phyloP scores from a whole-genome alignment of 92 coral and sea anemone genomes.

The Paragorgia papillata region DNA sequence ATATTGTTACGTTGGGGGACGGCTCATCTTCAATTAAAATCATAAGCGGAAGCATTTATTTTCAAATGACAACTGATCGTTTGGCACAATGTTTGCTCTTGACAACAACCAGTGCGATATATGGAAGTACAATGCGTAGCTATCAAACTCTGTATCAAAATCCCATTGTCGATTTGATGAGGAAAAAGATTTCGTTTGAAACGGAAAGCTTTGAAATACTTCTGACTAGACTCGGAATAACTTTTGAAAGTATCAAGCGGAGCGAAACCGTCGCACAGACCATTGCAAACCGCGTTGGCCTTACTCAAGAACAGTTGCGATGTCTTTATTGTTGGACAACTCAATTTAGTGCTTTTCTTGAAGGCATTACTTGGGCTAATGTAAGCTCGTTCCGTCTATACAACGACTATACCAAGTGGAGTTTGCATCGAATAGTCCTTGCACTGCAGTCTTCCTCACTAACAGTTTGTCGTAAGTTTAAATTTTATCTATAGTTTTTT shows the following conservation, averaged over 20 bases:
- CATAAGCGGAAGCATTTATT: background rate
- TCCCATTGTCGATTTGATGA: conserved; percentile 25
- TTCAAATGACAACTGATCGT: background rate
- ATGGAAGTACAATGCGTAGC: background rate
- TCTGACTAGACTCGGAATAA: background rate
- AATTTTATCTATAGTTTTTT: background rate
- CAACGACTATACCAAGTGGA: conserved; percentile 11
- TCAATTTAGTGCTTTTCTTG: background rate
- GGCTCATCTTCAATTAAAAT: conserved; percentile 6
- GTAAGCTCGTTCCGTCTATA: conserved; percentile 12
- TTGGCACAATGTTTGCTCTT: conserved; percentile 23
- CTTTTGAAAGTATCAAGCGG: background rate
- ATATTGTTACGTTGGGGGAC: background rate
- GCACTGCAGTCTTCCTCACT: background rate
- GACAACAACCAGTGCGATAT: conserved; percentile 5
- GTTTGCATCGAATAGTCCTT: background rate
- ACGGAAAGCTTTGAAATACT: conserved; percentile 2
- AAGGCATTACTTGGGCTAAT: conserved; percentile 11
- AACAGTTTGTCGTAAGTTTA: conserved; percentile 8
- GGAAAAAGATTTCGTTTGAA: conserved; percentile 22
- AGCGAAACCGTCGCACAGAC: conserved; percentile 34
- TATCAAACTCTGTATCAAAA: conserved; percentile 12
- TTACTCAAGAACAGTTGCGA: conserved; percentile 15
- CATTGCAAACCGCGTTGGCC: conserved; percentile 24
- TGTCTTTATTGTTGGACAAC: conserved; percentile 9